These are phyloP conservation scores for Emys orbicularis DNA, from an alignment of 2,797 vertebrate genomes.

Conservation along the genomic window DNA sequence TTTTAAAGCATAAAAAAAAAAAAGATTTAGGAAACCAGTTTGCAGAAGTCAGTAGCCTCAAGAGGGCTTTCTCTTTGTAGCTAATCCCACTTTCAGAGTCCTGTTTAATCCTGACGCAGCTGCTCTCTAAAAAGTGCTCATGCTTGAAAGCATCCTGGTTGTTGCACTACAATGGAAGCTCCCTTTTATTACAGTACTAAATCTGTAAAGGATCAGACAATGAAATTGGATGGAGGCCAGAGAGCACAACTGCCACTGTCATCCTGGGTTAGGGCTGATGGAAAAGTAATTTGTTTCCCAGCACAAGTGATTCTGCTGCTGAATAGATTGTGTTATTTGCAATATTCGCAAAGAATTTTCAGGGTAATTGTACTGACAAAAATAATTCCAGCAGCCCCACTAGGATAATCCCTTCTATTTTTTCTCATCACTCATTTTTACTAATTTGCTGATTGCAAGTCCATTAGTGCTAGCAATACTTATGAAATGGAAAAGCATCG, in stretches of 20 bases:
- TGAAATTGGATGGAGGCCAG: constrained; percentile 74
- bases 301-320: constrained; percentile 63
- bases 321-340: constrained; percentile 75
- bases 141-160: constrained; percentile 75
- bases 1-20: not conserved
- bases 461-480: constrained; percentile 66
- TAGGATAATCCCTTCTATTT: constrained; percentile 64
- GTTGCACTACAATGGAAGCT: constrained; percentile 68
- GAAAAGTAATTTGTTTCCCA: constrained; percentile 77
- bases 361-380: constrained; percentile 75
- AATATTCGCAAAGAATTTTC: constrained; percentile 74
- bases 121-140: constrained; percentile 72
- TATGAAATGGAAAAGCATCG: constrained; percentile 55
- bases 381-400: constrained; percentile 68
- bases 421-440: constrained; percentile 59
- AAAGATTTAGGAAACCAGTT: constrained; percentile 21
- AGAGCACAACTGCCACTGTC: constrained; percentile 76
- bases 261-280: constrained; percentile 79
- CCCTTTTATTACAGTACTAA: constrained; percentile 71
- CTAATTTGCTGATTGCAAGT: constrained; percentile 74
- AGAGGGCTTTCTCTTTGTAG: constrained; percentile 49
- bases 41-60: constrained; percentile 52
- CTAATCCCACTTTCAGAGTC: constrained; percentile 72
- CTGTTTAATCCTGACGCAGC: constrained; percentile 70
- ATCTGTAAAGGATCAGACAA: constrained; percentile 74